Conservation (phyloP, 1,140 invertebrate species). For the Delia radicum region DNA sequence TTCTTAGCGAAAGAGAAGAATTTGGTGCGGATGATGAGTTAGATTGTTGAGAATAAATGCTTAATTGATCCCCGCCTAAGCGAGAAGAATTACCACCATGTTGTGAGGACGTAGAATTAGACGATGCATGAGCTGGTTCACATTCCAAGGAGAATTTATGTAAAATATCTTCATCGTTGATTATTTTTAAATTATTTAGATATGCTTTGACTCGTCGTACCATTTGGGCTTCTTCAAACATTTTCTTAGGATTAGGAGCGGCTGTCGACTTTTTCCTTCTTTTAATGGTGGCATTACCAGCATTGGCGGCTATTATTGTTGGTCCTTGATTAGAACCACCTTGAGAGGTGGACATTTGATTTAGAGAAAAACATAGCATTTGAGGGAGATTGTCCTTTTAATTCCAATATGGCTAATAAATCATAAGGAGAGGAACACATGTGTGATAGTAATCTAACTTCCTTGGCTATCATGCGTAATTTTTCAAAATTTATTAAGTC, state of each 20-base stretch:
- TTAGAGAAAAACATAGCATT: slow-evolving; percentile 85
- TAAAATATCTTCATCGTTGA: slow-evolving; percentile 86
- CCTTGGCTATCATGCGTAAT: slow-evolving; percentile 96
- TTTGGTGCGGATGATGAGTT: slow-evolving; percentile 51
- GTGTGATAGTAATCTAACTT: slow-evolving; percentile 89
- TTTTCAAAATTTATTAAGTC: slow-evolving; percentile 98
- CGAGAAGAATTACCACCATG: slow-evolving; percentile 41
- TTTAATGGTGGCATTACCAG: slow-evolving; percentile 83
- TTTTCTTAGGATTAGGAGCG: slow-evolving; percentile 93
- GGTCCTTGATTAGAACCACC: slow-evolving; percentile 25
- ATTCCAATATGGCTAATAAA: slow-evolving; percentile 78
- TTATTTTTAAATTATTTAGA: slow-evolving; percentile 82
- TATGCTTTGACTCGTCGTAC: slow-evolving; percentile 94
- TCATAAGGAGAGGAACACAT: slow-evolving; percentile 96
- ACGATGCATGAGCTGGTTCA: slow-evolving; percentile 69
- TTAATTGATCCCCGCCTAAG: slow-evolving; percentile 45
- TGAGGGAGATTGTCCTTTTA: slow-evolving; percentile 81
- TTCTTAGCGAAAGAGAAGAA: slow-evolving; percentile 60
- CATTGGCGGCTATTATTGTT: slow-evolving; percentile 48
- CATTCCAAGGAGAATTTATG: slow-evolving; percentile 88
- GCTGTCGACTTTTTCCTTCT: slow-evolving; percentile 87
- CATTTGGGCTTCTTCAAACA: slow-evolving; percentile 99
- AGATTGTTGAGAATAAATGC: slow-evolving; percentile 46
- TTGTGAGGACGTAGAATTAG: slow-evolving; percentile 59
- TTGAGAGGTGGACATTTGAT: slow-evolving; percentile 77